These are phyloP conservation scores for Alosa sapidissima DNA, from an alignment of 2,797 vertebrate genomes.

Conservation along the genomic window DNA sequence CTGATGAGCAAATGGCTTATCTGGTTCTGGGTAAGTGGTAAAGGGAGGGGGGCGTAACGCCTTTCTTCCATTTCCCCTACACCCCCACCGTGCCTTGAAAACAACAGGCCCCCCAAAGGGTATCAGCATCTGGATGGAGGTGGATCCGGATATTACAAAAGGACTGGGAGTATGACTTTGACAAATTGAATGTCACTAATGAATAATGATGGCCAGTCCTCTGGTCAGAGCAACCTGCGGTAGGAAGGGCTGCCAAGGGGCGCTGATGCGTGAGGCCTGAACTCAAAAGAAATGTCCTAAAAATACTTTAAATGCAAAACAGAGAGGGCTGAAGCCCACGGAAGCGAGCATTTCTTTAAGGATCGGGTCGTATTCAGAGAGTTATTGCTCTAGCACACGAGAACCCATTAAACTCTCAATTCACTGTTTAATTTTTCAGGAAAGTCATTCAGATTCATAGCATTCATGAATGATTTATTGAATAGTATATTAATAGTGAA, in stretches of 20 bases:
- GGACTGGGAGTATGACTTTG: slow-evolving; percentile 45
- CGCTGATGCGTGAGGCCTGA: neutral
- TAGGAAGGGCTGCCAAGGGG: neutral
- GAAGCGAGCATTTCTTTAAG: neutral
- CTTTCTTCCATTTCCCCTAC: slow-evolving; percentile 8
- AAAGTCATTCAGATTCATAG: neutral
- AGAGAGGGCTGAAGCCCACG: neutral
- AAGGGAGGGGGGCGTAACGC: neutral
- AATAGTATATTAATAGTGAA: neutral
- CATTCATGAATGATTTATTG: neutral
- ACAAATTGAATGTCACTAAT: slow-evolving; percentile 51
- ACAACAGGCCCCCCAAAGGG: slow-evolving; percentile 51
- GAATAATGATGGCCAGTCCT: slow-evolving; percentile 40
- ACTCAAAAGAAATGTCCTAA: neutral
- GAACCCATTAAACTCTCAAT: neutral
- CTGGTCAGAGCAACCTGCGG: neutral
- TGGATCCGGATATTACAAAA: slow-evolving; percentile 48
- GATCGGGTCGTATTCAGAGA: neutral
- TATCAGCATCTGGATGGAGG: slow-evolving; percentile 54
- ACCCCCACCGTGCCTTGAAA: slow-evolving; percentile 41
- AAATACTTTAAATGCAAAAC: slow-evolving; percentile 22
- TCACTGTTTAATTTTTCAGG: neutral
- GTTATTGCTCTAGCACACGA: neutral
- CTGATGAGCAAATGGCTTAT: slow-evolving; percentile 59
- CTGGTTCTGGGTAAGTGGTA: slow-evolving; percentile 50